Evolutionary conservation across 2,888 invertebrate genomes (phyloP), one percentile per base, ranked within the genome.

Genomic region (Autographa gamma): DNA sequence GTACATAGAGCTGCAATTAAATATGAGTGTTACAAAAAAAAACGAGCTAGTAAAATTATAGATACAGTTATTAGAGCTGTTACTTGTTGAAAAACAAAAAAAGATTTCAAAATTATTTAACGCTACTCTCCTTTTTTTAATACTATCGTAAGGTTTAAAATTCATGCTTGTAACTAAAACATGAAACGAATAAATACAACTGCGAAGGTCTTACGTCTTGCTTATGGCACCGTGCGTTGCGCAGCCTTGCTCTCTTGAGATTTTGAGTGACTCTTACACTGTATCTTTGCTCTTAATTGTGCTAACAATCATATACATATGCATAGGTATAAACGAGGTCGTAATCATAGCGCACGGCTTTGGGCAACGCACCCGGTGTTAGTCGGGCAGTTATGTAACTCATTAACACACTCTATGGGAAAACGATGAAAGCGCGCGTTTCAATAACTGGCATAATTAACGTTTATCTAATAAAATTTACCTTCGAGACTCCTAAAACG

Each of bases 241-340:
- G 74, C 75, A 90, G 86, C 93, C 93, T 94, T 91, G 93, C 86
- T 89, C 83, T 87, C 84, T 82, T 83, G 82, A 86, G 83, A 87
- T 89, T 91, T 90, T 89, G 88, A 87, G 84, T 88, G 85, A 85
- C 85, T 85, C 71, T 77, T 82, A 82, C 79, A 79, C 71, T 74
- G 73, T 85, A 82, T 72, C 73, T 84, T 81, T 82, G 81, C 69
- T 89, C 89, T 91, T 92, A 93, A 93, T 92, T 94, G 90, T 92
- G 87, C 88, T 92, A 92, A 93, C 92, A 93, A 91, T 92, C 88
- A 89, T 86, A 59, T 52, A 60, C 43, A 90, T 87, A 88, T 89
- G 64, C 60, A 62, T 43, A 70, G 38, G 71, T 90, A 90, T 86
- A 80, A 85, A 82, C 90, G 90, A 89, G 90, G 89, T 85, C 90